A percentile compares a stretch with the other conserved stretches of the same genome.
phyloP scores from a whole-genome alignment of 2,797 vertebrate species.

The Myoxocephalus aenaeus region DNA sequence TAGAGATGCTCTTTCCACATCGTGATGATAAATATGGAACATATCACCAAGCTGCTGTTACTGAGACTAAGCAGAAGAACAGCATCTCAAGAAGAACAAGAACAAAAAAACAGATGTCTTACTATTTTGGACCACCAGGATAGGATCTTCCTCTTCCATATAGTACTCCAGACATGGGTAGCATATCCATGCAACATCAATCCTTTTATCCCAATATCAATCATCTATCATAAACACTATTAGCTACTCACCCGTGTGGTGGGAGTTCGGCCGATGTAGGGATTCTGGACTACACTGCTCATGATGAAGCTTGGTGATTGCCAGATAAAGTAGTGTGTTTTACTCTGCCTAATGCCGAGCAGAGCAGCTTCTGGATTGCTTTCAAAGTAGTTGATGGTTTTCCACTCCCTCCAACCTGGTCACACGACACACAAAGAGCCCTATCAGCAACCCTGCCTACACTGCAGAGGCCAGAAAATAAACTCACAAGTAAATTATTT shows the following conservation, averaged over 20 bases:
- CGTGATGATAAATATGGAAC: conserved; percentile 11
- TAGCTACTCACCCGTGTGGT: conserved; percentile 85
- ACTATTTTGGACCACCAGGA: neutral
- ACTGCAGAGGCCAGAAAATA: conserved; percentile 74
- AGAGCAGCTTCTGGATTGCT: conserved; percentile 9
- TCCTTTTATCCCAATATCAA: neutral
- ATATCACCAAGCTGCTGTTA: neutral
- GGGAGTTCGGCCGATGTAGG: conserved; percentile 78
- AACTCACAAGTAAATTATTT: conserved; percentile 90
- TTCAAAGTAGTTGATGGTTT: conserved; percentile 18
- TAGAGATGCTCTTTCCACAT: conserved; percentile 15
- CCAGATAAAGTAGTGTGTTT: conserved; percentile 35
- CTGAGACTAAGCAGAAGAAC: neutral
- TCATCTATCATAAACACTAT: neutral
- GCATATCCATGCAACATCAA: conserved; percentile 57
- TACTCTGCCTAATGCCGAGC: neutral
- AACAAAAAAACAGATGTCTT: neutral
- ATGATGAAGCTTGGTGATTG: conserved; percentile 51
- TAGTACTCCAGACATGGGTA: neutral
- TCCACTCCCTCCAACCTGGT: conserved; percentile 57
- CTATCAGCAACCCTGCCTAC: conserved; percentile 84
- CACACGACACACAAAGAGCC: conserved; percentile 75
- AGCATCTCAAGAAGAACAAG: neutral
- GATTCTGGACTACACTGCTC: conserved; percentile 81
- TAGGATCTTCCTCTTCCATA: neutral